Evolutionary conservation across 2,797 vertebrate species (phyloP).

Genomic region (Acipenser transmontanus): DNA sequence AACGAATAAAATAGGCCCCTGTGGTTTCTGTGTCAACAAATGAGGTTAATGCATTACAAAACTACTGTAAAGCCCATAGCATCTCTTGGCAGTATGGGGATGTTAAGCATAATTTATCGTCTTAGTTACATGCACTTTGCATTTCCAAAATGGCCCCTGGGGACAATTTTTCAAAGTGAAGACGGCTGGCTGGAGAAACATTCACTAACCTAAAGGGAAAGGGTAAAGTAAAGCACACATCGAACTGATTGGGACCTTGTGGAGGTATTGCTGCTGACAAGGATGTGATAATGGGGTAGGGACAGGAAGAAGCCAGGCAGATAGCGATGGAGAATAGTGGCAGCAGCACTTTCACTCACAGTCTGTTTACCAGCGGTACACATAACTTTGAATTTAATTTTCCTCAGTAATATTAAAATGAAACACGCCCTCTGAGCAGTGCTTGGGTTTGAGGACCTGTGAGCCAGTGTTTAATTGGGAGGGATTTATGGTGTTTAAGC

Average conservation of each 20-base stretch:
- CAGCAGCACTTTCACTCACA: too few relatives aligned
- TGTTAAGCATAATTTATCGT: conserved; percentile 35
- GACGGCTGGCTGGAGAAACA: conserved; percentile 25
- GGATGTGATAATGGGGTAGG: conserved; percentile 8
- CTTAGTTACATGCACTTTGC: conserved; percentile 25
- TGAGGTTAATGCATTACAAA: conserved; percentile 22
- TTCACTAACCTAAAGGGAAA: conserved; percentile 6
- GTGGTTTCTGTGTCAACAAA: conserved; percentile 28
- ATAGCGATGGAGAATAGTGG: too few relatives aligned
- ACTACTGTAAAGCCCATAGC: conserved; percentile 12
- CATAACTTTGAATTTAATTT: too few relatives aligned
- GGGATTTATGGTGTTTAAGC: too few relatives aligned
- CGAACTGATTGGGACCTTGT: conserved; percentile 11
- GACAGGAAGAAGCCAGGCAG: background rate
- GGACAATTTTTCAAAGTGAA: conserved; percentile 35
- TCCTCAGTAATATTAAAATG: too few relatives aligned
- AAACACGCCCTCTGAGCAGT: too few relatives aligned
- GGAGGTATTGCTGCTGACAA: background rate
- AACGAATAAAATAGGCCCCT: conserved; percentile 18
- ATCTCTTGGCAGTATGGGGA: conserved; percentile 26
- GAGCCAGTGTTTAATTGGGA: too few relatives aligned
- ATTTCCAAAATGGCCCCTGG: conserved; percentile 33
- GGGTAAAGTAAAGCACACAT: background rate
- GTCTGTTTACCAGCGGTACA: too few relatives aligned
- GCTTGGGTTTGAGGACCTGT: too few relatives aligned